Percentiles rank a stretch among this genome's conserved stretches.
phyloP scores from a whole-genome alignment of 1,140 invertebrate genomes.

The Hyphantria cunea region DNA sequence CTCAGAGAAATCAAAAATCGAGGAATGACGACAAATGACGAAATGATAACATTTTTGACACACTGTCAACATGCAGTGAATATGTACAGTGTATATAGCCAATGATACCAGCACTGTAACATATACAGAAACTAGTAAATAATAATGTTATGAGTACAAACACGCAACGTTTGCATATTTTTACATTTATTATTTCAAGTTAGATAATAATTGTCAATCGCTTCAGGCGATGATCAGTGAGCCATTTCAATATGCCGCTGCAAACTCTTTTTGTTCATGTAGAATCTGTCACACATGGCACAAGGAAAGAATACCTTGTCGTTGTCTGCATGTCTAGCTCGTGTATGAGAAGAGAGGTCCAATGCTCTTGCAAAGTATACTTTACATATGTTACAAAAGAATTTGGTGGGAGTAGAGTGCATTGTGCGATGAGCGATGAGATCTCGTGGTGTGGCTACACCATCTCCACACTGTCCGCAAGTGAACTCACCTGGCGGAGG shows the following conservation, averaged over 20 bases:
- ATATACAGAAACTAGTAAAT: slow-evolving; percentile 6
- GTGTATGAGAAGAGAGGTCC: slow-evolving; percentile 82
- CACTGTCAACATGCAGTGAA: slow-evolving; percentile 14
- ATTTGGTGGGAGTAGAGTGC: slow-evolving; percentile 73
- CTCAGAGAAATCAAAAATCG: slow-evolving; percentile 31
- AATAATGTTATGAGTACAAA: slow-evolving; percentile 18
- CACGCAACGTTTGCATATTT: slow-evolving; percentile 13
- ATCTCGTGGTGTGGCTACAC: slow-evolving; percentile 72
- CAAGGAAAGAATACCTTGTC: slow-evolving; percentile 79
- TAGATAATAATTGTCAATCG: not conserved
- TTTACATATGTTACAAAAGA: slow-evolving; percentile 82
- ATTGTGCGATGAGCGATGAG: slow-evolving; percentile 74
- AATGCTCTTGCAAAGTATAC: slow-evolving; percentile 81
- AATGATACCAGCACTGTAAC: slow-evolving; percentile 1
- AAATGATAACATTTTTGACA: slow-evolving; percentile 17
- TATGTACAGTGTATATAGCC: slow-evolving; percentile 21
- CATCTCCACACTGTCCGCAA: slow-evolving; percentile 75
- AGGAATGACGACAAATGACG: slow-evolving; percentile 59
- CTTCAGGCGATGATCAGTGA: slow-evolving; percentile 54
- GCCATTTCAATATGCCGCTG: slow-evolving; percentile 78
- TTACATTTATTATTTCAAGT: slow-evolving; percentile 15
- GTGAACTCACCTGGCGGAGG: slow-evolving; percentile 63
- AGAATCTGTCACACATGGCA: slow-evolving; percentile 78
- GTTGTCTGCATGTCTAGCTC: slow-evolving; percentile 77
- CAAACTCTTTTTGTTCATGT: slow-evolving; percentile 80